phyloP scores from a whole-genome alignment of 2,888 invertebrate genomes.

The Cryptocephalus primarius region DNA sequence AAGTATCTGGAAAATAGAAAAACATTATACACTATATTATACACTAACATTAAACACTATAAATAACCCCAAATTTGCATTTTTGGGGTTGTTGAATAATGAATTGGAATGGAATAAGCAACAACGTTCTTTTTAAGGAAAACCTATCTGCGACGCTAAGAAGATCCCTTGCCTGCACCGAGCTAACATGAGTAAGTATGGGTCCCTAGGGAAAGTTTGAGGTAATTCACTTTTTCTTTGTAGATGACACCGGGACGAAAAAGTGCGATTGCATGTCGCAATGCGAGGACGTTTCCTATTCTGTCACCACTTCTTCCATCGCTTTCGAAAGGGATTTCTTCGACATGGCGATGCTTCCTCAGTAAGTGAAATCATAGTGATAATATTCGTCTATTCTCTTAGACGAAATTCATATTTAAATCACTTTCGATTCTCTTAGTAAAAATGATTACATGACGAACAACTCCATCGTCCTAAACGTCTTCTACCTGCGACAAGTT shows the following conservation, averaged over 20 bases:
- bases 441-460: conserved; percentile 11
- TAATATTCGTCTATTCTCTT: too few relatives aligned
- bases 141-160: conserved; percentile 26
- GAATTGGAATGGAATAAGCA: too few relatives aligned
- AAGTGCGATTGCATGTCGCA: conserved; percentile 24
- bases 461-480: conserved; percentile 19
- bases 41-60: too few relatives aligned
- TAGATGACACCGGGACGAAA: not conserved
- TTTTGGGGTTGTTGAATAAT: too few relatives aligned
- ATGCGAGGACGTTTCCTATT: conserved; percentile 28
- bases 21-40: too few relatives aligned
- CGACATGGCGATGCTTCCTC: not conserved
- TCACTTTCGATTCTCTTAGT: conserved; percentile 9
- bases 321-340: conserved; percentile 7
- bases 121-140: too few relatives aligned
- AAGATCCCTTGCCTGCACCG: conserved; percentile 25
- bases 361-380: conserved; percentile 9
- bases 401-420: conserved; percentile 2
- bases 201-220: too few relatives aligned
- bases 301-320: conserved; percentile 14
- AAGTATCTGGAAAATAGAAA: too few relatives aligned
- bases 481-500: conserved; percentile 23
- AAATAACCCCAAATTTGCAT: too few relatives aligned
- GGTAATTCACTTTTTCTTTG: not conserved
- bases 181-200: conserved; percentile 11